Conservation (phyloP, 2,797 vertebrate species). For the Anas bahamensis region DNA sequence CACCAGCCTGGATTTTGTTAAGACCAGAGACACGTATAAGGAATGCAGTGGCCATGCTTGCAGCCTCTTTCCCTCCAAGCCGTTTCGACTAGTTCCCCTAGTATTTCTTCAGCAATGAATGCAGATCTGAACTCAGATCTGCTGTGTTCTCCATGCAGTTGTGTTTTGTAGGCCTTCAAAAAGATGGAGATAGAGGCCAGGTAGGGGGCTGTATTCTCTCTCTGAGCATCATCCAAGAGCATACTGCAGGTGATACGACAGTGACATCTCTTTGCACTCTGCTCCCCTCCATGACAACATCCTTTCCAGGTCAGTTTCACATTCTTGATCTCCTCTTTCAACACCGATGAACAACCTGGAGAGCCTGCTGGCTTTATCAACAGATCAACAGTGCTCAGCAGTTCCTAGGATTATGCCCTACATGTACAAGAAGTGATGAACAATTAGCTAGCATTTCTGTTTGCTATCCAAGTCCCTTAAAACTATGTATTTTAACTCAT, state of each 20-base stretch:
- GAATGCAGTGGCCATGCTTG: background rate
- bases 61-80: background rate
- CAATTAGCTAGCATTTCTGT: background rate
- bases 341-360: background rate
- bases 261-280: background rate
- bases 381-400: background rate
- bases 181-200: background rate
- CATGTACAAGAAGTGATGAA: background rate
- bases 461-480: background rate
- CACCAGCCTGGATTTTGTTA: background rate
- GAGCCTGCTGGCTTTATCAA: background rate
- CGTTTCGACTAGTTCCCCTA: background rate
- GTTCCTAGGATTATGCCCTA: background rate
- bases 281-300: rapidly evolving
- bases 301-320: background rate
- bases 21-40: background rate
- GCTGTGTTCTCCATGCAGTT: background rate
- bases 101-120: background rate
- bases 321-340: background rate
- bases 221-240: background rate
- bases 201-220: background rate
- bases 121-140: background rate
- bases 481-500: background rate
- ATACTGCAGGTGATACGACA: background rate
- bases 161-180: background rate